These are phyloP conservation scores for Montipora efflorescens DNA, from an alignment of 64 coral and sea anemone genomes.

Conservation along the genomic window DNA sequence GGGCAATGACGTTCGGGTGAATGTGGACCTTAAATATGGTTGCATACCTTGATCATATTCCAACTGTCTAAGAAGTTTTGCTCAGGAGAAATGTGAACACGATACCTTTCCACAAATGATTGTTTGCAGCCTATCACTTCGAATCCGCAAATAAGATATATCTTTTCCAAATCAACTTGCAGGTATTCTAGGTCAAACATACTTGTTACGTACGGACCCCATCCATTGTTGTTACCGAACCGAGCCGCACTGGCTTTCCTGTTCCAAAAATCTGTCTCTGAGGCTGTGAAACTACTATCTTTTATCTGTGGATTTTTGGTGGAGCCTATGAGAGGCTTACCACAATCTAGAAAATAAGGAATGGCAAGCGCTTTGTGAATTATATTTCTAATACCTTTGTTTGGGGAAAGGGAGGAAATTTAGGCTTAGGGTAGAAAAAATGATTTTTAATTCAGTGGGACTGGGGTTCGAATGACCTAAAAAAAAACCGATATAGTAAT, in stretches of 20 bases:
- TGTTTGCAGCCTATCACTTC: conserved; percentile 1
- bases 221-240: not conserved
- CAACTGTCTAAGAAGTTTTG: conserved; percentile 2
- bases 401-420: no score
- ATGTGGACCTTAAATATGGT: no score
- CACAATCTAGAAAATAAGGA: not conserved
- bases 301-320: not conserved
- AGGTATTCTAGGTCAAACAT: not conserved
- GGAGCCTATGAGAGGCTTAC: not conserved
- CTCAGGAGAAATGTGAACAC: conserved; percentile 18
- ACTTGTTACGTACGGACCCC: not conserved
- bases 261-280: not conserved
- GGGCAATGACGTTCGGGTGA: no score
- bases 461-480: no score
- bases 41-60: conserved; percentile 25
- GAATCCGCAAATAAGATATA: conserved; percentile 40
- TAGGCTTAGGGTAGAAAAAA: no score
- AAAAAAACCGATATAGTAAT: no score
- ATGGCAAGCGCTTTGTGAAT: no score
- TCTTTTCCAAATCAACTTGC: not conserved
- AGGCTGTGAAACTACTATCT: not conserved
- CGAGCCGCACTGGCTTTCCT: not conserved
- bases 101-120: not conserved
- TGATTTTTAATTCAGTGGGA: no score
- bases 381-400: no score